These are phyloP conservation scores for Acleris cristana DNA, from an alignment of 2,888 invertebrate genomes.

Conservation along the genomic window DNA sequence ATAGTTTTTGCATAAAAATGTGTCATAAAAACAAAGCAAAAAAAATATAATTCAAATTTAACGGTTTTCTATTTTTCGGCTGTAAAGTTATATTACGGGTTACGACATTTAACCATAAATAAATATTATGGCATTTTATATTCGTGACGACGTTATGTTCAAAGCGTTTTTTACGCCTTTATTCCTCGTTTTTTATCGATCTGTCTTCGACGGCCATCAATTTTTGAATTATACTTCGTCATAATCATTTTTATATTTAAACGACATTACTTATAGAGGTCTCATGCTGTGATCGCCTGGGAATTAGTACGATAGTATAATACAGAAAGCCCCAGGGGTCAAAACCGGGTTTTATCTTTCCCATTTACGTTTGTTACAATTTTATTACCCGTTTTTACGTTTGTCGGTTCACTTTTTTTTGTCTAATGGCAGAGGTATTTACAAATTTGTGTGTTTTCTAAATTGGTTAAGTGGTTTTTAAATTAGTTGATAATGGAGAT, in stretches of 20 bases:
- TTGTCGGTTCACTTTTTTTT: constrained; percentile 34
- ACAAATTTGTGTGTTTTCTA: constrained; percentile 31
- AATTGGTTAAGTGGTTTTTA: constrained; percentile 29
- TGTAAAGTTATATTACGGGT: neutral
- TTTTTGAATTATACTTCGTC: constrained; percentile 32
- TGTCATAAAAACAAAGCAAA: neutral
- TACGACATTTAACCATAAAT: constrained; percentile 2
- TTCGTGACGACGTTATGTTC: constrained; percentile 15
- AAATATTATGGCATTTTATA: constrained; percentile 16
- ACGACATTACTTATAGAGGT: constrained; percentile 37
- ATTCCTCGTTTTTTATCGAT: constrained; percentile 17
- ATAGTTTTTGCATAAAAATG: neutral
- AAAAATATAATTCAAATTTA: neutral
- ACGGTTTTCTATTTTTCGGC: constrained; percentile 1
- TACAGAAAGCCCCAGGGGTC: constrained; percentile 37
- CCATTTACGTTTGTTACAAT: constrained; percentile 42
- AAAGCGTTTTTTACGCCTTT: neutral
- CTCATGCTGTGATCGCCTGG: constrained; percentile 37
- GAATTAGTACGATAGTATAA: constrained; percentile 29
- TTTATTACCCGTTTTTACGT: constrained; percentile 41
- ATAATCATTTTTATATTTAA: constrained; percentile 36
- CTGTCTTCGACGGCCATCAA: constrained; percentile 27
- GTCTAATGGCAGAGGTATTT: constrained; percentile 16
- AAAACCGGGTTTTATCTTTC: constrained; percentile 33
- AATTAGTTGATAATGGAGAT: constrained; percentile 7